Base-by-base conservation (phyloP, 30 jellyfish, hydroid and myxozoan species). In the Chrysaora quinquecirrha region DNA sequence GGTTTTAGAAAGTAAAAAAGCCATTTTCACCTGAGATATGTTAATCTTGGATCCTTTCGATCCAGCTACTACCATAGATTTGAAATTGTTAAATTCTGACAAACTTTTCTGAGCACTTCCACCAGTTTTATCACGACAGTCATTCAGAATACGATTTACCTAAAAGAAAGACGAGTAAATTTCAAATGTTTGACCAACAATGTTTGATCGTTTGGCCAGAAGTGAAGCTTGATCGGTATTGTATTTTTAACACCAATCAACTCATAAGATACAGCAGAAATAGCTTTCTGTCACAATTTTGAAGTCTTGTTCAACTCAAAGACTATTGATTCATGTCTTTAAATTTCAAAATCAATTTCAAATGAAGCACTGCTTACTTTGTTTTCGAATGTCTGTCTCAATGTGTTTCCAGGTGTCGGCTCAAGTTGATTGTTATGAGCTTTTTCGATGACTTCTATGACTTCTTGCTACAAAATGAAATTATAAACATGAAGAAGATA, bases 121-220 rank as follows among this genome's bases (percentile, higher is more conserved):
- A 47, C 99, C 99, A 29, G 99, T 95, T 49, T 89, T 85, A 90
- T 95, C 99, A 85, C 99, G 98, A 73, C 99, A 95, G 49, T 91
- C 98, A 71, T 95, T 95, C 94, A 95, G 58, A 32, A 95, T 95
- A 1, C 98, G 82, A 90, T 95, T 95, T 43, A 95, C 98, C 90
- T 87, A 60, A 23, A 30, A 24, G 24, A 19, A 46, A 46, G 1
- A 12, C n/a, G 38, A 30, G n/a, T n/a, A n/a, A n/a, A n/a, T n/a
- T n/a, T n/a, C n/a, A n/a, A n/a, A n/a, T n/a, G n/a, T n/a, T n/a
- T n/a, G n/a, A n/a, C n/a, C n/a, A n/a, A n/a, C n/a, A n/a, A n/a
- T n/a, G n/a, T n/a, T n/a, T n/a, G n/a, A n/a, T n/a, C n/a, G n/a
- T n/a, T n/a, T n/a, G n/a, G n/a, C n/a, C n/a, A n/a, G n/a, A n/a